Evolutionary conservation across 2,888 invertebrate genomes (phyloP).

Genomic region (Aphelenchoides bicaudatus): DNA sequence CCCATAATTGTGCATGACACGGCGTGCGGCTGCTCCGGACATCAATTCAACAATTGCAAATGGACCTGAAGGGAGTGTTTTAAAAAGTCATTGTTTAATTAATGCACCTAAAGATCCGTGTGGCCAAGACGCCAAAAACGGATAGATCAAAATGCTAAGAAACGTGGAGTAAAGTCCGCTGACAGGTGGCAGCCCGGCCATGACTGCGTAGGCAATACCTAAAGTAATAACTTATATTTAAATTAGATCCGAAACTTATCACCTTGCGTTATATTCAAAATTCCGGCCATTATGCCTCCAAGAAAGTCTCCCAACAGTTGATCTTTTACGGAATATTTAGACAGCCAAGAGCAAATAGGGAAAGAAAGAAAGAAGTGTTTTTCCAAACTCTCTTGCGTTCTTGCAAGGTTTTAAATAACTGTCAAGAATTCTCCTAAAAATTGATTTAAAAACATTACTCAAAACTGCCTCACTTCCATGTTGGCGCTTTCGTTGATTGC

Average conservation of each 20-base stretch:
- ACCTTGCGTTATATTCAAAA: constrained; percentile 84
- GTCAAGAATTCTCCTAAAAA: background rate
- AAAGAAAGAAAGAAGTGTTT: no score
- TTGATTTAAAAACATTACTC: background rate
- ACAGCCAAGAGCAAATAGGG: constrained; percentile 52
- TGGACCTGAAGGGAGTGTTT: constrained; percentile 5
- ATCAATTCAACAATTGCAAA: constrained; percentile 26
- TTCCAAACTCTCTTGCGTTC: background rate
- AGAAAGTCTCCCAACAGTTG: constrained; percentile 73
- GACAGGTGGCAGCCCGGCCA: constrained; percentile 64
- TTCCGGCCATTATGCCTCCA: constrained; percentile 78
- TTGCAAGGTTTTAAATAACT: background rate
- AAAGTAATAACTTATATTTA: constrained; percentile 12
- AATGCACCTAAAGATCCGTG: constrained; percentile 78
- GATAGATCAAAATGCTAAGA: constrained; percentile 81
- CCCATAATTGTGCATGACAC: constrained; percentile 8
- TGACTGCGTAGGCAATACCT: constrained; percentile 65
- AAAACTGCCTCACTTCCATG: background rate
- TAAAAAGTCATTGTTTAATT: background rate
- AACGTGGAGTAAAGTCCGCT: constrained; percentile 78
- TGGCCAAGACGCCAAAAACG: constrained; percentile 78
- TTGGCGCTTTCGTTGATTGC: background rate
- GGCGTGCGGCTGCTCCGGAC: constrained; percentile 26
- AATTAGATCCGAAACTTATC: constrained; percentile 6
- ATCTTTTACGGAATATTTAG: constrained; percentile 43